These are phyloP conservation scores for Nibea albiflora DNA, from an alignment of 2,113 vertebrate genomes.

Conservation along the genomic window DNA sequence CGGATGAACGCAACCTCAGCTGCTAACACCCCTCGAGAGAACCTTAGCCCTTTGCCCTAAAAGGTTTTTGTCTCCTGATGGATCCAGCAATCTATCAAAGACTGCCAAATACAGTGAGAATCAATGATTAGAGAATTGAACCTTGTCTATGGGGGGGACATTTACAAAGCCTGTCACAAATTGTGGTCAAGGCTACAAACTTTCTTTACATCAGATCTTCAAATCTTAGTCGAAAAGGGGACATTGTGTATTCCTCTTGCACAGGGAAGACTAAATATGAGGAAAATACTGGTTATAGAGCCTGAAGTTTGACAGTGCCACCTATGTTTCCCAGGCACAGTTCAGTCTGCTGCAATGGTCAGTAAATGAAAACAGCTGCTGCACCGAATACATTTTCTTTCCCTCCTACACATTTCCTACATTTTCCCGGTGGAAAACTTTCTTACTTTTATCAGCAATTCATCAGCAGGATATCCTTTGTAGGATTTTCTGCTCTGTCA, in stretches of 20 bases:
- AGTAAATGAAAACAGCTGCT: too few species aligned
- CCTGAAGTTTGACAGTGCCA: neutral
- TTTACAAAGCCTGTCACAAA: neutral
- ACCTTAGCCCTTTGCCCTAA: neutral
- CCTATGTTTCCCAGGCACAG: neutral
- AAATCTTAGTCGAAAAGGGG: too few species aligned
- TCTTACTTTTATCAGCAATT: neutral
- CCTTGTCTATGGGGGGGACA: neutral
- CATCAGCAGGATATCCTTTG: neutral
- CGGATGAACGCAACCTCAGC: too few species aligned
- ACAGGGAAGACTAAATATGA: neutral
- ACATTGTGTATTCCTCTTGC: neutral
- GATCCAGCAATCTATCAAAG: too few species aligned
- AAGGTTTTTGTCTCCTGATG: neutral
- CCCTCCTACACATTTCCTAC: neutral
- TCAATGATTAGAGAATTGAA: slow-evolving; percentile 12
- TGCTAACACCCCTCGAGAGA: too few species aligned
- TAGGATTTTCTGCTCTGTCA: neutral
- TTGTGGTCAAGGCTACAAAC: neutral
- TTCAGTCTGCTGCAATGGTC: neutral
- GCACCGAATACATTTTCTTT: neutral
- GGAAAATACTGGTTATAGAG: neutral
- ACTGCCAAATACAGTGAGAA: neutral
- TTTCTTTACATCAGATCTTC: too few species aligned
- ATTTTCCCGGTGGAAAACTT: neutral